Evolutionary conservation across 2,113 vertebrate species (phyloP), one percentile per base, ranked within the genome.

Genomic region (Poeciliopsis occidentalis): DNA sequence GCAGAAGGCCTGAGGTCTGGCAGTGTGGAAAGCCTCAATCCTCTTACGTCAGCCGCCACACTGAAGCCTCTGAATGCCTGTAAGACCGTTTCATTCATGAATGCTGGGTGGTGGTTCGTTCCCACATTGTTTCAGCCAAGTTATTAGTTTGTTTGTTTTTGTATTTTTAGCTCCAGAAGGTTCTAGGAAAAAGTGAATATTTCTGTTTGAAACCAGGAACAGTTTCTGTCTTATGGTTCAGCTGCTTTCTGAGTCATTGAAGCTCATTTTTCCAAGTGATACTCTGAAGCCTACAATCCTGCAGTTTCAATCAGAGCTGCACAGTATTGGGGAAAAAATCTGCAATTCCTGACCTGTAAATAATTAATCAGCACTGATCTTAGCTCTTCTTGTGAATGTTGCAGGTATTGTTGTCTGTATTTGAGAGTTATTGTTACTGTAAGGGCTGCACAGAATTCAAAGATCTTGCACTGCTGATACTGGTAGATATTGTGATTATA

Each of bases 11-110:
- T 73, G 4, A 64, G 71, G 78, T 85, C 86, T 86, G 77, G 80
- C 67, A 39, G 13, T 76, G 60, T 70, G 64, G 67, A 75, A 68
- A 76, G 78, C 83, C 76, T 76, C 85, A 90, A 92, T 92, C 91
- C 92, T 91, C 84, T 94, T 94, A 91, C 60, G 31, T 81, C 81
- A 85, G 61, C 76, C 78, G 64, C 80, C 85, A 69, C 85, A 69
- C 79, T 76, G 79, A 81, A 85, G 76, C 66, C 79, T 79, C n/a
- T 82, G 82, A 92, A 87, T 72, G 71, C 83, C 77, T 84, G 87
- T 69, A 81, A 82, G 75, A 57, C 67, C 24, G 68, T 76, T 87
- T 85, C 74, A 81, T 85, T 90, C 74, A 76, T 39, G 30, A 64
- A 34, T 75, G 39, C 63, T 57, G 8, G 31, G 30, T 57, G 0